phyloP scores from a whole-genome alignment of 2,888 invertebrate species.

The Drosophila meridionalis region DNA sequence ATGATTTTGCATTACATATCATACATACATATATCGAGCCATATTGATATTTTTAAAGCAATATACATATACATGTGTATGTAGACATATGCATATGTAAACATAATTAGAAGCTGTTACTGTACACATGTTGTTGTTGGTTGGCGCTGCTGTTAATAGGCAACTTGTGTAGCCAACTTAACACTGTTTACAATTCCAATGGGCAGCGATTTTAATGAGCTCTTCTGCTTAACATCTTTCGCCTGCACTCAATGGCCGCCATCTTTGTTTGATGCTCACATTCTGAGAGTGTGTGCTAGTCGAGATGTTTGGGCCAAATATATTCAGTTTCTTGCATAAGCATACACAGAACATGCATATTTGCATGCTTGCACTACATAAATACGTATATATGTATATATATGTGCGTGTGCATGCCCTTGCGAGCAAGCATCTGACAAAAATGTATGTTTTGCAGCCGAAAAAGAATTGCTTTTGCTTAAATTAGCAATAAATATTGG shows the following conservation, averaged over 20 bases:
- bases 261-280: too few species aligned
- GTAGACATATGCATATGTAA: background rate
- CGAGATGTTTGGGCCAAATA: slow-evolving; percentile 17
- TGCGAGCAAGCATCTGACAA: slow-evolving; percentile 49
- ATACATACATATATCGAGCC: too few species aligned
- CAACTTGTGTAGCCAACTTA: slow-evolving; percentile 49
- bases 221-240: slow-evolving; percentile 32
- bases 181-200: slow-evolving; percentile 32
- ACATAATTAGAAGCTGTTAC: slow-evolving; percentile 1
- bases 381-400: background rate
- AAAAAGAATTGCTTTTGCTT: too few species aligned
- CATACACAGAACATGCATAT: background rate
- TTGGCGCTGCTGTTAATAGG: slow-evolving; percentile 20
- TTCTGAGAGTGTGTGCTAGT: slow-evolving; percentile 29
- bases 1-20: too few species aligned
- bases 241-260: too few species aligned
- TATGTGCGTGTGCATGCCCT: slow-evolving; percentile 54
- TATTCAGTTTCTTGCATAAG: slow-evolving; percentile 10
- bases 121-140: slow-evolving; percentile 1
- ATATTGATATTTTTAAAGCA: background rate
- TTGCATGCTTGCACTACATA: background rate
- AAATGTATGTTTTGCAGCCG: too few species aligned
- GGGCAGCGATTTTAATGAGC: slow-evolving; percentile 42
- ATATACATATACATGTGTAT: background rate
- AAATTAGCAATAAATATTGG: too few species aligned